Evolutionary conservation across 2,797 vertebrate species (phyloP).

Genomic region (Salarias fasciatus): DNA sequence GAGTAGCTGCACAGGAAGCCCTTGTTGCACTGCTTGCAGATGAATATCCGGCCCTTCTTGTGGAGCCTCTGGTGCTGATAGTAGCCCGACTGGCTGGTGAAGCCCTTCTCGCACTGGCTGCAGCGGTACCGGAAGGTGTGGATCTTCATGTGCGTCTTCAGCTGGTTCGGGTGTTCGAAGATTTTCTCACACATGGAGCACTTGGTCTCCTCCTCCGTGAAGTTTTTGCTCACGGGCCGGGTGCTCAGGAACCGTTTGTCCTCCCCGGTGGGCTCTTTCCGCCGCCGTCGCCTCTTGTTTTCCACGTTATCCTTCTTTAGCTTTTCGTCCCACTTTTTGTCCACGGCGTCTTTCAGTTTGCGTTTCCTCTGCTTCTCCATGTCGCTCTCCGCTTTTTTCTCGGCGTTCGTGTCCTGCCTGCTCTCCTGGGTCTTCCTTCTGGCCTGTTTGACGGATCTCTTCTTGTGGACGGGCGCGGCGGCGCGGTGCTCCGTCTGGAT

Average conservation of each 20-base stretch:
- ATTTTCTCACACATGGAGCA: slow-evolving; percentile 62
- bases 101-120: slow-evolving; percentile 71
- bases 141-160: slow-evolving; percentile 64
- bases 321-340: slow-evolving; percentile 29
- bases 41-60: slow-evolving; percentile 61
- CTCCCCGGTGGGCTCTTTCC: slow-evolving; percentile 32
- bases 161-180: slow-evolving; percentile 69
- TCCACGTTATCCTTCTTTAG: slow-evolving; percentile 50
- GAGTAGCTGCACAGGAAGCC: slow-evolving; percentile 67
- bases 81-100: slow-evolving; percentile 63
- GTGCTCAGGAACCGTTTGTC: slow-evolving; percentile 69
- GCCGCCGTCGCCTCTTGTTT: slow-evolving; percentile 22
- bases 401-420: slow-evolving; percentile 1
- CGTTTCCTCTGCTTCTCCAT: background rate
- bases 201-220: slow-evolving; percentile 57
- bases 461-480: background rate
- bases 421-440: slow-evolving; percentile 11
- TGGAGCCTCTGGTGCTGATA: slow-evolving; percentile 74
- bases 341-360: slow-evolving; percentile 9
- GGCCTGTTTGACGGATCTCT: slow-evolving; percentile 1
- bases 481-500: slow-evolving; percentile 40
- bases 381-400: slow-evolving; percentile 3
- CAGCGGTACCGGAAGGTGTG: slow-evolving; percentile 65
- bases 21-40: slow-evolving; percentile 65
- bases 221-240: slow-evolving; percentile 41